phyloP scores from a whole-genome alignment of 2,888 invertebrate genomes.

The Sclerodermus sp. region DNA sequence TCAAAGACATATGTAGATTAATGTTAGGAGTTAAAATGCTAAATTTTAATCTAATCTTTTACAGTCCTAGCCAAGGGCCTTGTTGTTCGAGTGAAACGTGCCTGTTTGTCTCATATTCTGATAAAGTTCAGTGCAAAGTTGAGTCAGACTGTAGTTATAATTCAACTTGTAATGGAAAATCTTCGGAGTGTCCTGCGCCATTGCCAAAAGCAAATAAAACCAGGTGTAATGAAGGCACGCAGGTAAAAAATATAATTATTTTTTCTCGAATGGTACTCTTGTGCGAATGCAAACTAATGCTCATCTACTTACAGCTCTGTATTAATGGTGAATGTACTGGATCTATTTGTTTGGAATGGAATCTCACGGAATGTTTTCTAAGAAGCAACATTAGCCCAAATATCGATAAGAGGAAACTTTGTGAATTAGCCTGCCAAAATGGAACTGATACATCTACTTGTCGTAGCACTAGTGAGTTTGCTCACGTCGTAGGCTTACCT shows the following conservation, averaged over 20 bases:
- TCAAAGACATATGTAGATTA: not conserved
- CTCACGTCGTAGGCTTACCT: constrained; percentile 71
- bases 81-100: constrained; percentile 86
- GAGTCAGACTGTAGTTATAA: constrained; percentile 90
- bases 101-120: constrained; percentile 69
- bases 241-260: constrained; percentile 58
- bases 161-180: constrained; percentile 81
- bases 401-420: constrained; percentile 81
- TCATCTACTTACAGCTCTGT: constrained; percentile 66
- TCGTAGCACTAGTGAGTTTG: constrained; percentile 86
- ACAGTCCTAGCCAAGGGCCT: constrained; percentile 94
- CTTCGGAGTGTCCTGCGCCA: constrained; percentile 87
- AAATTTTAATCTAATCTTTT: not conserved
- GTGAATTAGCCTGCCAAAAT: constrained; percentile 96
- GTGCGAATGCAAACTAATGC: not conserved
- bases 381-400: constrained; percentile 76
- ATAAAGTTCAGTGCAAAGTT: constrained; percentile 74
- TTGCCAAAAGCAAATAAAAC: constrained; percentile 82
- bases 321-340: constrained; percentile 90
- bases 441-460: constrained; percentile 75
- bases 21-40: not conserved
- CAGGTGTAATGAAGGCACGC: constrained; percentile 90
- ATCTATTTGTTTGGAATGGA: constrained; percentile 93
- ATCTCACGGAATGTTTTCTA: constrained; percentile 92
- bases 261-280: too few species aligned